Evolutionary conservation across 2,797 vertebrate species (phyloP), one percentile per base, ranked within the genome.

Genomic region (Ceyx erithaca): DNA sequence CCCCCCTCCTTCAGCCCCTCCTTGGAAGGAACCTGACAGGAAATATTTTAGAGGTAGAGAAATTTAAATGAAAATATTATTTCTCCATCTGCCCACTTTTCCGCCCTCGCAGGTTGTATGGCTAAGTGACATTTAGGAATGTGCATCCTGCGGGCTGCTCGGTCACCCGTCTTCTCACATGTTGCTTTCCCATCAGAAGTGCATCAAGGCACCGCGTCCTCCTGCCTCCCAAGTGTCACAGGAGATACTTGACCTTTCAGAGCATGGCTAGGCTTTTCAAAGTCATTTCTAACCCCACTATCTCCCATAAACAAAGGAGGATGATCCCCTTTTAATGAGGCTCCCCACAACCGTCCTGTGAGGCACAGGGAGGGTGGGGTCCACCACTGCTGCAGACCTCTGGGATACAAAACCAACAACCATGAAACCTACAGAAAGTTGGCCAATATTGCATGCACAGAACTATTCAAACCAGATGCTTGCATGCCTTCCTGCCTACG

Each of bases 61-160:
- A 96, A 96, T 97, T 97, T 96, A 95, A 95, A 81, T 59, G 90
- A 96, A 96, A 97, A 97, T 96, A 97, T 97, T 97, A 95, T 97
- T 97, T 77, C 96, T 97, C 94, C 92, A 91, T 97, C 93, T 96
- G 83, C 95, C 96, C 87, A 92, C 85, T 81, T 93, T 94, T 80
- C 95, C 88, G 43, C 94, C 92, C 92, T 89, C 80, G 69, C 95
- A 96, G 96, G 96, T 95, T 93, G 92, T 93, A 96, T 96, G 96
- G 96, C 90, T 96, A 97, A 97, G 94, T 95, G 95, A 94, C 85
- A 49, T 88, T 94, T 89, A 96, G 95, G 97, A 97, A 96, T 96
- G 96, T 79, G 78, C 31, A 94, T 96, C 95, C 92, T 95, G 92
- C 95, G 66, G 92, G 78, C 93, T 7, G 6, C 72, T 79, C 23